Evolutionary conservation across 2,113 vertebrate species (phyloP).

Genomic region (Onychostruthus taczanowskii): DNA sequence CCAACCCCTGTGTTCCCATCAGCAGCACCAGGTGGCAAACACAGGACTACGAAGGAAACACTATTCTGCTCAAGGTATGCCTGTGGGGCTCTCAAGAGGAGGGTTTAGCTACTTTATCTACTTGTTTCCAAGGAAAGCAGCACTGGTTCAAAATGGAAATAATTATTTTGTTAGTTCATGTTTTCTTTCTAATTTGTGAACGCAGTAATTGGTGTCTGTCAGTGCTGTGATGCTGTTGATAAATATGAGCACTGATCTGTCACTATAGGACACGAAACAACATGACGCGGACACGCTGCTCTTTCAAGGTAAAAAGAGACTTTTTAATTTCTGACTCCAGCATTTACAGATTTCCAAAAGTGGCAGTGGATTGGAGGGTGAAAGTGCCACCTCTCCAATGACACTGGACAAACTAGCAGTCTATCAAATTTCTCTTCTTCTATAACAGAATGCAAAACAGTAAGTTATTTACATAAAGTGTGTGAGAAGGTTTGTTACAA

Average conservation of each 20-base stretch:
- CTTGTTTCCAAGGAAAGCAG: background rate
- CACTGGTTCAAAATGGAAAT: background rate
- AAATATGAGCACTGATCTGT: background rate
- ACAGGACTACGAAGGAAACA: slow-evolving; percentile 91
- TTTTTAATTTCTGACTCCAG: too few species aligned
- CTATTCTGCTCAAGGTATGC: slow-evolving; percentile 89
- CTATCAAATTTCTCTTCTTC: too few species aligned
- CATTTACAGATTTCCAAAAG: too few species aligned
- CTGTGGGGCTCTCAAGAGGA: background rate
- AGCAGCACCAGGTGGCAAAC: slow-evolving; percentile 93
- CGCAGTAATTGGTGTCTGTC: background rate
- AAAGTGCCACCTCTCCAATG: too few species aligned
- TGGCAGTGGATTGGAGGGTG: too few species aligned
- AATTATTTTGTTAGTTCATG: background rate
- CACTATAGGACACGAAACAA: too few species aligned
- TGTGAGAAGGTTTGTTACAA: too few species aligned
- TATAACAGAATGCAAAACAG: too few species aligned
- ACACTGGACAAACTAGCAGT: too few species aligned
- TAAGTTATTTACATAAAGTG: too few species aligned
- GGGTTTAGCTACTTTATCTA: fast-evolving
- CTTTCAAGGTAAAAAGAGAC: too few species aligned
- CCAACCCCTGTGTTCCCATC: slow-evolving; percentile 90
- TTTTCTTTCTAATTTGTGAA: background rate
- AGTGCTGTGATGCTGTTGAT: background rate
- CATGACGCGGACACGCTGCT: too few species aligned